Evolutionary conservation across 2,797 vertebrate species (phyloP).

Genomic region (Hypotaenidia okinawae): DNA sequence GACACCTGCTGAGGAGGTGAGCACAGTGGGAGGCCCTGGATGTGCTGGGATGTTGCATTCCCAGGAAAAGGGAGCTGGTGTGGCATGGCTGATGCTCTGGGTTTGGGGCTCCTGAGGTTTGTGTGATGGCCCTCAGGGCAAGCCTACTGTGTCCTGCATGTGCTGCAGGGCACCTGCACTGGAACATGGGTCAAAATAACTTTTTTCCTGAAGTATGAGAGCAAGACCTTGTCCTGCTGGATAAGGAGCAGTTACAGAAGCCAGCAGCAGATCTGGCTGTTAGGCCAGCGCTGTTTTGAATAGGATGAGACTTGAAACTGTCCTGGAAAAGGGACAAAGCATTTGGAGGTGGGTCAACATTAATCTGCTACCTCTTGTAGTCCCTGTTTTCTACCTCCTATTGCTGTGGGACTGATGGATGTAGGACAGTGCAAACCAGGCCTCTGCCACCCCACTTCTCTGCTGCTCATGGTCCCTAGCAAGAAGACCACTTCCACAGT

Average conservation of each 20-base stretch:
- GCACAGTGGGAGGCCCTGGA: not conserved
- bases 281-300: not conserved
- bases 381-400: not conserved
- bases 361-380: not conserved
- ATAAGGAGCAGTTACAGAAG: not conserved
- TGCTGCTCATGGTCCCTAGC: not conserved
- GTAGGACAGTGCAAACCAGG: not conserved
- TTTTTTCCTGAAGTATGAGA: not conserved
- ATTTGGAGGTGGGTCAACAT: not conserved
- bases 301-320: not conserved
- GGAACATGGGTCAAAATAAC: not conserved
- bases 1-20: not conserved
- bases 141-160: rapidly evolving
- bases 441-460: not conserved
- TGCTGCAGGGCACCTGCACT: not conserved
- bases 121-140: not conserved
- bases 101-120: not conserved
- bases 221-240: not conserved
- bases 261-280: not conserved
- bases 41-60: rapidly evolving
- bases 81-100: not conserved
- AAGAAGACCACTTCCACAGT: not conserved
- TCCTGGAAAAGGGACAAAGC: not conserved
- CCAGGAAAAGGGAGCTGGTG: not conserved
- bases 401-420: not conserved